Base-by-base conservation (phyloP, 2,888 invertebrate species). In the Orthosia cruda region DNA sequence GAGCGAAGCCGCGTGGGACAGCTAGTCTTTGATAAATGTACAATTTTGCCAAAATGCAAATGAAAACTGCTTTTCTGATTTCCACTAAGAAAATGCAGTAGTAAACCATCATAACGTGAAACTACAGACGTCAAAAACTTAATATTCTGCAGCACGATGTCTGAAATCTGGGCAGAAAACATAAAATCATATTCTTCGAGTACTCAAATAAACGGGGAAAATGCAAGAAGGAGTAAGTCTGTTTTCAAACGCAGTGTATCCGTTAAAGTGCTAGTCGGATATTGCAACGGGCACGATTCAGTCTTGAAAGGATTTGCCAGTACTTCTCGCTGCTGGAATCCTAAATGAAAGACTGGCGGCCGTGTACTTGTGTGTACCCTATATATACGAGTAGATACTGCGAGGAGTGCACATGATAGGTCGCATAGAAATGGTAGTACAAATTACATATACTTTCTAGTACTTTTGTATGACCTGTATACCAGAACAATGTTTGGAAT, bases 301-400 rank as follows among this genome's bases (percentile, higher is more conserved):
- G 61, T 73, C 73, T 81, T 83, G 76, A 83, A 87, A 86, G 88
- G 88, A 87, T 86, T 87, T 86, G 13, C 77, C 67, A 72, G 80
- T 83, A 69, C 64, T 74, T 72, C 32, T 65, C 72, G 71, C 72
- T 61, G 54, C 78, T 68, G 47, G 76, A 80, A 85, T 81, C 18
- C 23, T 65, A 77, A 79, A 84, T 77, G 68, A 72, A 84, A 65
- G 49, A 45, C 49, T 45, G 16, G 45, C 7, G 23, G 18, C 1
- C 11, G 26, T 61, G 23, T 52, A 61, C 18, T 18, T 59, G n/a
- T 58, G 26, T 55, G 40, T 49, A 67, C 13, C 15, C n/a, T 59
- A 18, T 61, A 45, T 40, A 18, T n/a, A n/a, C 32, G 26, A 32
- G 26, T 7, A 45, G 1, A 12, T 49, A 59, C 15, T 20, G 26